Evolutionary conservation across 2,888 invertebrate genomes (phyloP), one percentile per base, ranked within the genome.

Genomic region (Troides oblongomaculatus): DNA sequence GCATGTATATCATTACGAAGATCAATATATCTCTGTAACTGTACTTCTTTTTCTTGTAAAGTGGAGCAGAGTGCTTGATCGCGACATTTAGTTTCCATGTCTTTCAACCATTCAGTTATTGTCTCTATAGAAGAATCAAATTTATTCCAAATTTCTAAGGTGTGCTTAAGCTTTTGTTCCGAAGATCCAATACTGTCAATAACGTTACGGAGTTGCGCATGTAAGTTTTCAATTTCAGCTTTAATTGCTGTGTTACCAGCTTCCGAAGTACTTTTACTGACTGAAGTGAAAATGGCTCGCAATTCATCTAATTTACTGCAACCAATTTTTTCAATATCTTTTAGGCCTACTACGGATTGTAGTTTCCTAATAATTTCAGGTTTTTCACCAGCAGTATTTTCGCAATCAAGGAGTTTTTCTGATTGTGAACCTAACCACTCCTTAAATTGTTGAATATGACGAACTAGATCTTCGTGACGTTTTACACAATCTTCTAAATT

Each of bases 401-500:
- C 96, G 80, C 96, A 96, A 71, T 97, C 96, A 12, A 95, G 89
- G 10, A 98, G 85, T 81, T 97, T 96, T 74, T 97, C 97, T 68
- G 95, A 95, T 86, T 97, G 97, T 17, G 94, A 93, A 21, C 94
- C 94, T 58, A 98, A 90, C 97, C 98, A 98, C 77, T 97, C 96
- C 79, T 95, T 96, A 79, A 97, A 97, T 57, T 94, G 94, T 76
- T 96, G 95, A 68, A 96, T 94, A 63, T 95, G 93, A 67, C 94
- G 94, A 76, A 97, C 96, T 70, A 97, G 95, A 72, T 96, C 95
- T 81, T 95, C 95, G 81, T 99, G 98, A 76, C 96, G 96, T 74
- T 96, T 96, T 0, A 97, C 97, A 81, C 97, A 97, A 68, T 95
- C 95, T 78, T 97, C 97, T 68, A 98, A 93, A 84, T 97, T 97